Conservation (phyloP, 2,113 vertebrate genomes). For the Herpailurus yagouaroundi region DNA sequence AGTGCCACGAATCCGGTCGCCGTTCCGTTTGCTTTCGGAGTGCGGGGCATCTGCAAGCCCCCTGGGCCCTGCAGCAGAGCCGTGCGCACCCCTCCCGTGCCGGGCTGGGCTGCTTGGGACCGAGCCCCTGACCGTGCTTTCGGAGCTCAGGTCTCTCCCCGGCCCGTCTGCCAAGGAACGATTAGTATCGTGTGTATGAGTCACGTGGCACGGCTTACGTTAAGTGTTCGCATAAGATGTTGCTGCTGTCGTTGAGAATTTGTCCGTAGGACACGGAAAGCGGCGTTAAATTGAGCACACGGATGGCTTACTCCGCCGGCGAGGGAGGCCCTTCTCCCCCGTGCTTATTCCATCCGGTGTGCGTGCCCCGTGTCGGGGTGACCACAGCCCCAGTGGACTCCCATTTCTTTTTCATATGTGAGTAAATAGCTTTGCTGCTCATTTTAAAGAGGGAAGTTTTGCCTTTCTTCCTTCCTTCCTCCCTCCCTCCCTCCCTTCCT, state of each 20-base stretch:
- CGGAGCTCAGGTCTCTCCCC: neutral
- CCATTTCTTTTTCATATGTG: rapidly evolving
- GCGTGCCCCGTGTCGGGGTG: rapidly evolving
- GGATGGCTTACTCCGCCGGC: rapidly evolving
- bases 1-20: neutral
- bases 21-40: neutral
- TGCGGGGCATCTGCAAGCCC: neutral
- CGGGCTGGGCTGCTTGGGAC: no score
- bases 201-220: rapidly evolving
- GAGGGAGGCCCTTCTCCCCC: neutral
- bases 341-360: rapidly evolving
- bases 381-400: rapidly evolving
- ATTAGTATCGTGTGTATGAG: rapidly evolving
- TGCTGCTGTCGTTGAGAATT: neutral
- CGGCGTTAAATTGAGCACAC: rapidly evolving
- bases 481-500: no score
- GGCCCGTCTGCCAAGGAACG: neutral
- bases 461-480: rapidly evolving
- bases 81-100: neutral
- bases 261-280: neutral
- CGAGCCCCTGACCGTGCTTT: neutral
- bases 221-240: rapidly evolving
- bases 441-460: neutral
- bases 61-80: no score
- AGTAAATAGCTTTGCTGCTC: neutral